Conservation (phyloP, 2,888 invertebrate species). For the Hyppa rectilinea region DNA sequence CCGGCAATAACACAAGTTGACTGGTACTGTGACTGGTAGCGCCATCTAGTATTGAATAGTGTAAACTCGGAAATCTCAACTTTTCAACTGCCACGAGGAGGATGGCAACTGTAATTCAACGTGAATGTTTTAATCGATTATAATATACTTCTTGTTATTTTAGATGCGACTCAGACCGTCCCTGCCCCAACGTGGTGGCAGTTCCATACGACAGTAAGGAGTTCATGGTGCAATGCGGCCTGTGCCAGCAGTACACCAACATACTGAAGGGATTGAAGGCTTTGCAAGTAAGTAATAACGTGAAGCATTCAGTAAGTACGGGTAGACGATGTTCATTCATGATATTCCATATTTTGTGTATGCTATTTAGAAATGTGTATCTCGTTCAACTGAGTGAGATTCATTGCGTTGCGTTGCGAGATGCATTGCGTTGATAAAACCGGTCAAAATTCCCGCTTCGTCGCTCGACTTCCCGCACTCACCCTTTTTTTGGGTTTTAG, state of each 20-base stretch:
- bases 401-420: neutral
- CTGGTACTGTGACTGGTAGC: conserved; percentile 19
- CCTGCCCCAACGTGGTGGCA: conserved; percentile 92
- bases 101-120: neutral
- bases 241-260: conserved; percentile 93
- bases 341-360: neutral
- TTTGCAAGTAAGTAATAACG: conserved; percentile 90
- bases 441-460: no score
- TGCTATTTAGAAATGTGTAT: no score
- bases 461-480: no score
- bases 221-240: conserved; percentile 93
- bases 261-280: conserved; percentile 94
- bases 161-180: conserved; percentile 92
- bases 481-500: no score
- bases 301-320: neutral
- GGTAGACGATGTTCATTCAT: neutral
- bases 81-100: neutral
- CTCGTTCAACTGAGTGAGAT: neutral
- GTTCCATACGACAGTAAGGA: conserved; percentile 92
- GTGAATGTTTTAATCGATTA: no score
- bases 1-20: neutral
- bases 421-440: no score
- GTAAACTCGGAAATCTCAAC: neutral
- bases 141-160: no score
- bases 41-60: conserved; percentile 38